Base-by-base conservation (phyloP, 2,888 invertebrate species). In the Drosophila eohydei region DNA sequence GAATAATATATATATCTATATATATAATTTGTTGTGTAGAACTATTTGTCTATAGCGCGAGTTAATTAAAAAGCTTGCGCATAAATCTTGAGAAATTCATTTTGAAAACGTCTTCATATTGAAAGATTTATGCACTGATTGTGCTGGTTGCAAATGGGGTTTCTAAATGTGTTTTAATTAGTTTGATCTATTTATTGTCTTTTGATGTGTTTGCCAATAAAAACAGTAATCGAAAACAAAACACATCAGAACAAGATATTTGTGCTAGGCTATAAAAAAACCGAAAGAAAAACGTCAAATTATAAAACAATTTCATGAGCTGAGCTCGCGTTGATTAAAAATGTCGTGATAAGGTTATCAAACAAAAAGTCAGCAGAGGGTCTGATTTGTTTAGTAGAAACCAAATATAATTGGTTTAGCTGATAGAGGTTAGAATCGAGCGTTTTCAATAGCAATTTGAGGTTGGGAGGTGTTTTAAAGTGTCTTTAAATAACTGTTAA, bases 81-180 rank as follows among this genome's bases (percentile, higher is more conserved):
- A 71, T 80, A 77, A 80, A 83, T 80, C 81, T 80, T 57, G 50
- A 28, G 44, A 60, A 66, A 64, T 71, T 79, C 65, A 79, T 73
- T 74, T 64, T 65, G 72, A 72, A 57, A 63, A 67, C 21, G 21
- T 21, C 21, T 21, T 21, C 51, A 46, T 67, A 77, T 67, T 84
- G 85, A 87, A 58, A 75, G 75, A 81, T 87, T 88, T 86, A 86
- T 82, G 67, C 60, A 56, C 44, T 40, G 67, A 57, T 67, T 68
- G 56, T 51, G 66, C 6, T 16, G 46, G 14, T 26, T 40, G 40
- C n/a, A 51, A 64, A 16, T 34, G 41, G 59, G 3, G 43, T 16
- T 28, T 11, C 12, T 38, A 40, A 76, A 71, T 63, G 63, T 34
- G 52, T 60, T 64, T 64, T 76, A 76, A 76, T 70, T 64, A 57